Percentiles rank a stretch among this genome's conserved stretches.
Conservation (phyloP, 2,888 invertebrate genomes). For the Lasius platythorax region DNA sequence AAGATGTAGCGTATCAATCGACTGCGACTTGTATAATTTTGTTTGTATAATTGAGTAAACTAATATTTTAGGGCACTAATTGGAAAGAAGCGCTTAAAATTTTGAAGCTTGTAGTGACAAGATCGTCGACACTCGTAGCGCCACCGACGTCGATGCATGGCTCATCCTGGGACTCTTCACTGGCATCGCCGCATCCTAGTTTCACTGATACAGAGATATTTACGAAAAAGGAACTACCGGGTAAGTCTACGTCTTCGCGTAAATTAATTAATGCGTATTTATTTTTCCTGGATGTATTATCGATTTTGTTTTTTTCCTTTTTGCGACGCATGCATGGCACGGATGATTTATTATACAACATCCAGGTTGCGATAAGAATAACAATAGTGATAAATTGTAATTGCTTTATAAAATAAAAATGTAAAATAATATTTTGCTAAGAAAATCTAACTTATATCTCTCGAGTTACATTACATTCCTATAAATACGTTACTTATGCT, state of each 20-base stretch:
- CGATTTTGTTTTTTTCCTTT: conserved; percentile 70
- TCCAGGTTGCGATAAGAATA: conserved; percentile 83
- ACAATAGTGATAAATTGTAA: conserved; percentile 75
- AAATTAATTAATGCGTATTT: conserved; percentile 42
- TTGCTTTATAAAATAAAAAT: conserved; percentile 58
- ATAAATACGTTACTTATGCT: conserved; percentile 22
- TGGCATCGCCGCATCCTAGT: conserved; percentile 90
- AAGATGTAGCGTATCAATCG: neutral
- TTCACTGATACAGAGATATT: conserved; percentile 95
- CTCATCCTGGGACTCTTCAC: conserved; percentile 87
- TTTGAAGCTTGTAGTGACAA: conserved; percentile 97
- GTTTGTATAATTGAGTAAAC: neutral
- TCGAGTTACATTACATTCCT: conserved; percentile 29
- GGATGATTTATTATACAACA: conserved; percentile 71
- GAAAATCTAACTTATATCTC: conserved; percentile 38
- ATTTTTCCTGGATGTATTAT: conserved; percentile 51
- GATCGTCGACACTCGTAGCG: conserved; percentile 96
- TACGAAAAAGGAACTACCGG: conserved; percentile 93
- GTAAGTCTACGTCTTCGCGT: conserved; percentile 79
- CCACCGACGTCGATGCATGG: conserved; percentile 89
- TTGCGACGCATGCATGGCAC: conserved; percentile 75
- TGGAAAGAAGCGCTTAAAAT: conserved; percentile 99
- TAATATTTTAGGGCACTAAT: conserved; percentile 90
- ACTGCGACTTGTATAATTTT: neutral
- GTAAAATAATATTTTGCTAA: conserved; percentile 72